Base-by-base conservation (phyloP, 1,140 invertebrate genomes). In the Daktulosphaira vitifoliae region DNA sequence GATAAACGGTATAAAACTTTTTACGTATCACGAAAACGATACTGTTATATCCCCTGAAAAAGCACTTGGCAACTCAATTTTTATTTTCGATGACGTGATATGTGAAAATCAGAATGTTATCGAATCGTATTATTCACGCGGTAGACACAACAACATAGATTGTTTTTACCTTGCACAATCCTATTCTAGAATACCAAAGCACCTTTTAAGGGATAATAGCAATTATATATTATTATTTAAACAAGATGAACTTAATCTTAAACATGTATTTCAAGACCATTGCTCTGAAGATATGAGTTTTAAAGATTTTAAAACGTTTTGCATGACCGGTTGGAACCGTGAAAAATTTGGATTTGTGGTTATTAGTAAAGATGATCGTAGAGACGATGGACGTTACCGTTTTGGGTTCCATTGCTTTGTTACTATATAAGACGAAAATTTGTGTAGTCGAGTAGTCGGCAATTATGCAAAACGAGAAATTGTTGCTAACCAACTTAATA, bases 1-100 rank as follows among this genome's bases (percentile, higher is more conserved):
- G 25, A 59, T 74, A 23, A 65, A 68, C 22, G 70, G 68, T 38
- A 66, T 69, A n/a, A 22, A 20, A 39, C 64, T 48, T 49, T 64
- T 37, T 48, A 13, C 16, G 11, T 68, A 33, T 65, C 13, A 26
- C n/a, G 48, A 52, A 50, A 48, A 29, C 20, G 65, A 68, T 9
- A 49, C 69, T 8, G 25, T 62, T 53, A 50, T 69, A 2, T 3
- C 64, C 22, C 69, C 46, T 65, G 71, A 16, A 51, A 42, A 69
- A n/a, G 53, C 69, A 11, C 48, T 66, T 66, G 46, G 56, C 20
- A 68, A 73, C 69, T 74, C 71, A 4, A 65, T 73, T 22, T 71
- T 76, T 48, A 74, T 76, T 56, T 76, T 75, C 68, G 75, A 77
- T 71, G 74, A 77, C 69, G 68, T 75, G 29, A 65, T 70, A 3